Evolutionary conservation across 2,888 invertebrate species (phyloP).

Genomic region (Andrena praecox): DNA sequence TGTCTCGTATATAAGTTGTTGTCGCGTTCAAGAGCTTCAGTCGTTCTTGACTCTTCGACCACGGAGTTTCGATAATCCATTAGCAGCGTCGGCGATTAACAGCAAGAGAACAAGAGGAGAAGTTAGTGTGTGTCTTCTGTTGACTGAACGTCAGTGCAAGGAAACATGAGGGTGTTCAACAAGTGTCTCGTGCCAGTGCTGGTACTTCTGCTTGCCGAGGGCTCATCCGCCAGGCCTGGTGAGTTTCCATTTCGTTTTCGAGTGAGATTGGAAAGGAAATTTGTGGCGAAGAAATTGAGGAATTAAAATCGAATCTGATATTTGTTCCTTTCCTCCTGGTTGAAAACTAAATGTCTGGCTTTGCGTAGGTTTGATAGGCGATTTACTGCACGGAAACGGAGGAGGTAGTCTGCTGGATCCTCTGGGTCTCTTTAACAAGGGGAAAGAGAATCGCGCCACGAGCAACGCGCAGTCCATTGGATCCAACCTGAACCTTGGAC

Average conservation of each 20-base stretch:
- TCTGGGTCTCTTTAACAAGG: conserved; percentile 73
- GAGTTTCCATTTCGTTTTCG: conserved; percentile 54
- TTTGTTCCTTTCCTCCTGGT: background rate
- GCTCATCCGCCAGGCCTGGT: conserved; percentile 76
- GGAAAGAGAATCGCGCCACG: conserved; percentile 45
- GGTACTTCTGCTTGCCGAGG: conserved; percentile 72
- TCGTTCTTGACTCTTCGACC: conserved; percentile 77
- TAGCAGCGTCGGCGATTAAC: background rate
- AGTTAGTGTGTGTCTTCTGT: conserved; percentile 22
- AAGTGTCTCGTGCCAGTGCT: conserved; percentile 77
- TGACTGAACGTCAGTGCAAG: conserved; percentile 16
- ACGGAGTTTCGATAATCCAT: conserved; percentile 43
- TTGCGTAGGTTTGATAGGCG: conserved; percentile 61
- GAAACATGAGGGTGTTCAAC: conserved; percentile 71
- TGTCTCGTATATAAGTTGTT: conserved; percentile 82
- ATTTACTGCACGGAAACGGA: conserved; percentile 25
- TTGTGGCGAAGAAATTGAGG: too few species aligned
- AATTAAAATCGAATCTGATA: too few species aligned
- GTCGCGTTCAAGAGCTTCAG: conserved; percentile 76
- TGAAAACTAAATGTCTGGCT: background rate
- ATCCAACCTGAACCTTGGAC: conserved; percentile 75
- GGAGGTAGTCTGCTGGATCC: conserved; percentile 74
- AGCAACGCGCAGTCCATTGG: conserved; percentile 69
- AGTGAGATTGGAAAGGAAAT: background rate
- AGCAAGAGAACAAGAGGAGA: background rate